Conservation (phyloP, 2,113 vertebrate genomes). For the Neopipo cinnamomea region DNA sequence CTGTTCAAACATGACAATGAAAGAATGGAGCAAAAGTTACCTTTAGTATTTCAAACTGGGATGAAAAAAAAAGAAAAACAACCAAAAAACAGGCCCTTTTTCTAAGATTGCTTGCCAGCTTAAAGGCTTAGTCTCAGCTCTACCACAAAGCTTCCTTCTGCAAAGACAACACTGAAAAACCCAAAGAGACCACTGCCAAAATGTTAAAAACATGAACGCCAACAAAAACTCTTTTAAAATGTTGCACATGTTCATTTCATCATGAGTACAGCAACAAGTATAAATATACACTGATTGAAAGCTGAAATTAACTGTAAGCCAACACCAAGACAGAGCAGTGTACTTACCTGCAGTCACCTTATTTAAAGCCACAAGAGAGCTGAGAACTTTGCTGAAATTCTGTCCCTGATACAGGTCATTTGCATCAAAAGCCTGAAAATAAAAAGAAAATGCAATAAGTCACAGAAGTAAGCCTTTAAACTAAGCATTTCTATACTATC, state of each 20-base stretch:
- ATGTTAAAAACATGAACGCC: background rate
- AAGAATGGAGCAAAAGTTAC: background rate
- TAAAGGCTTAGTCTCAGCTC: background rate
- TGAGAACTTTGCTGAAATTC: constrained; percentile 95
- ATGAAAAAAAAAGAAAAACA: fast-evolving
- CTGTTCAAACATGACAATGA: background rate
- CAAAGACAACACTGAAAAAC: background rate
- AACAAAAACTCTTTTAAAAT: background rate
- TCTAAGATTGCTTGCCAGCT: background rate
- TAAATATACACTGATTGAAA: background rate
- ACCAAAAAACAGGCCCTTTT: background rate
- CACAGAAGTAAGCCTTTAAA: background rate
- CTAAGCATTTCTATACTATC: background rate
- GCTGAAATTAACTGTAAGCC: background rate
- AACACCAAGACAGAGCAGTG: background rate
- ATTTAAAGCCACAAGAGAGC: constrained; percentile 92
- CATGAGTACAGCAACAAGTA: background rate
- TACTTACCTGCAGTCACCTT: constrained; percentile 95
- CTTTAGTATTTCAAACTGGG: background rate
- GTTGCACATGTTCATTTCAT: background rate
- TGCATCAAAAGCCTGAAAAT: constrained; percentile 91
- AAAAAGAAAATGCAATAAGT: background rate
- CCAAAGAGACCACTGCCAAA: background rate
- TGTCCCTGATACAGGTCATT: constrained; percentile 95
- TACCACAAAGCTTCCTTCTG: background rate